Evolutionary conservation across 2,113 vertebrate genomes (phyloP), one percentile per base, ranked within the genome.

Genomic region (Callipepla squamata): DNA sequence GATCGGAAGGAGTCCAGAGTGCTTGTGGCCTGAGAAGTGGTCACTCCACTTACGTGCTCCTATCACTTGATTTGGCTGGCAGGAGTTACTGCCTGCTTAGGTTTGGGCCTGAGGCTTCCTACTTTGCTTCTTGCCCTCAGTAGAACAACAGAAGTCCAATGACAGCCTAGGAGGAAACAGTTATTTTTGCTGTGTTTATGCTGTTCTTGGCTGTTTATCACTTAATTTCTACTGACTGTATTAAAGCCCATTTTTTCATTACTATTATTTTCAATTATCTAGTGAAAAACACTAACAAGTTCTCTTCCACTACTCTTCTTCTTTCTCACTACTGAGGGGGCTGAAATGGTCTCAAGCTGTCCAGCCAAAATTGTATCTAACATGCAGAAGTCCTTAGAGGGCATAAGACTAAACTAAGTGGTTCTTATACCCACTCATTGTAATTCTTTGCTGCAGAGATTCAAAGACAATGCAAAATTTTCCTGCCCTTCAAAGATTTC

Each of bases 11-110:
- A 80, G 18, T 8, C 32, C 9, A 25, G 36, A 21, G 36, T 4
- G 1, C 3, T 8, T 15, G 1, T 6, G 0, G 20, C 3, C 8
- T 23, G 17, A 87, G 18, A 55, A 8, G 4, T 12, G 7, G 2
- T 67, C 18, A 7, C 9, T 78, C 66, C 18, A 6, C 1, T 0
- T 45, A 6, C 45, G 6, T 11, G 28, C 8, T 32, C 28, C 45
- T 83, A 66, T 67, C 47, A 38, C 3, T 2, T 11, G 12, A 16
- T 75, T 40, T 75, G 51, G 3, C 25, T 86, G 65, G 3, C 3
- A 47, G 19, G 17, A 14, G 19, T 26, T 62, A 32, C 6, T 53
- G 17, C 34, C 18, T 59, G 6, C 55, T 69, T 28, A 7, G 3
- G 7, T 74, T 79, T 65, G 67, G 20, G 23, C 13, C 13, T 50